These are phyloP conservation scores for Rhinoderma darwinii DNA, from an alignment of 2,113 vertebrate species.

Conservation along the genomic window DNA sequence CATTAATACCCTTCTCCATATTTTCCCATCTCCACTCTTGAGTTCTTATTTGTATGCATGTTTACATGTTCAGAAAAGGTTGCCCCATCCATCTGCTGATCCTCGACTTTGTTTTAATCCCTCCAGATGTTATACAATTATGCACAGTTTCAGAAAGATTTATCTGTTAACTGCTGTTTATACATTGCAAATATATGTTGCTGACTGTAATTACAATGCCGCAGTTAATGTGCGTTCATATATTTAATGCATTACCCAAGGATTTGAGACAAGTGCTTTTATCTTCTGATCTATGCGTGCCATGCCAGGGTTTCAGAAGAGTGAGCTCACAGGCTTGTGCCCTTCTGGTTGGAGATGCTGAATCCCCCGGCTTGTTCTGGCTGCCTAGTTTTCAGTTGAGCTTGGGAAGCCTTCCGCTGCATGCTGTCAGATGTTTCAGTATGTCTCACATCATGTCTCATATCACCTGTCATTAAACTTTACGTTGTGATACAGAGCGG, in stretches of 20 bases:
- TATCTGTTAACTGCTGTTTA: constrained; percentile 45
- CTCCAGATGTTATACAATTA: constrained; percentile 48
- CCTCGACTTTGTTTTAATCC: constrained; percentile 41
- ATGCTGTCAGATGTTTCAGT: constrained; percentile 7
- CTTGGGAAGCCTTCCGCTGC: constrained; percentile 7
- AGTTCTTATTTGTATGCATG: constrained; percentile 1
- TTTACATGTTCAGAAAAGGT: constrained; percentile 37
- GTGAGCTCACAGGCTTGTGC: not conserved
- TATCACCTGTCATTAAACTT: constrained; percentile 23
- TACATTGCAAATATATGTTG: constrained; percentile 48
- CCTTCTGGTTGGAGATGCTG: not conserved
- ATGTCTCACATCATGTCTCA: constrained; percentile 20
- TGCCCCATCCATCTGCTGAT: constrained; percentile 39
- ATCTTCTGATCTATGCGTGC: not conserved
- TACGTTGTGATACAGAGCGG: not conserved
- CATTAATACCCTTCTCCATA: not conserved
- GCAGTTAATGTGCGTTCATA: constrained; percentile 37
- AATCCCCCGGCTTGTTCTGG: not conserved
- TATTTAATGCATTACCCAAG: constrained; percentile 38
- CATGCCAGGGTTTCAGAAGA: not conserved
- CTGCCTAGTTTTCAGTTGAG: not conserved
- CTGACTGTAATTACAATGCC: constrained; percentile 37
- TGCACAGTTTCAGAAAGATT: constrained; percentile 45
- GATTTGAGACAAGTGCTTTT: constrained; percentile 34
- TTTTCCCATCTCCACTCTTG: not conserved